Percentiles rank a stretch among this genome's conserved stretches.
These are phyloP conservation scores for Drosophila funebris DNA, from an alignment of 1,140 invertebrate species.

Conservation along the genomic window DNA sequence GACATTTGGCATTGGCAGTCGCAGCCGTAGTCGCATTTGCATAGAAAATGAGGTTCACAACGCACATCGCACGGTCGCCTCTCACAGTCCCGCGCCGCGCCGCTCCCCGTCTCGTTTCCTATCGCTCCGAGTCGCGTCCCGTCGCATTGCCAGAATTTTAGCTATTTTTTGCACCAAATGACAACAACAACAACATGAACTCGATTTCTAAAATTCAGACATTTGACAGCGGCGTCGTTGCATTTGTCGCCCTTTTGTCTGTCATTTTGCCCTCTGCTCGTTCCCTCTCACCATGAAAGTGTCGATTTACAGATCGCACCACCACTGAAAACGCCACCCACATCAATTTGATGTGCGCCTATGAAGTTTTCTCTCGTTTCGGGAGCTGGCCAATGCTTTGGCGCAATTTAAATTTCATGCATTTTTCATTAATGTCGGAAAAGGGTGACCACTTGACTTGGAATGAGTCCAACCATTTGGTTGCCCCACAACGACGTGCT, in stretches of 20 bases:
- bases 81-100: neutral
- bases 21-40: constrained; percentile 15
- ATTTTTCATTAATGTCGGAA: constrained; percentile 74
- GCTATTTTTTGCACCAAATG: constrained; percentile 8
- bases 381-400: constrained; percentile 67
- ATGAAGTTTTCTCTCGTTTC: neutral
- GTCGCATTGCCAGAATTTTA: constrained; percentile 29
- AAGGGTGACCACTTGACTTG: constrained; percentile 48
- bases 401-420: constrained; percentile 80
- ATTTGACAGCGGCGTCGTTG: constrained; percentile 65
- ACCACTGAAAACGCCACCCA: constrained; percentile 4
- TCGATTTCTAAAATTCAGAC: constrained; percentile 58
- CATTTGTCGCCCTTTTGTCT: constrained; percentile 49
- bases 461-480: constrained; percentile 31
- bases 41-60: constrained; percentile 75
- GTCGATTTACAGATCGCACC: constrained; percentile 49
- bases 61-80: constrained; percentile 18
- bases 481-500: constrained; percentile 5
- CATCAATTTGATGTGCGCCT: constrained; percentile 7
- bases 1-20: constrained; percentile 71
- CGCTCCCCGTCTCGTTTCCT: neutral
- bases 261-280: neutral
- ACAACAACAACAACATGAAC: constrained; percentile 14
- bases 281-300: constrained; percentile 60
- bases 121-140: too few relatives aligned